Evolutionary conservation across 2,113 vertebrate species (phyloP).

Genomic region (Ictalurus punctatus): DNA sequence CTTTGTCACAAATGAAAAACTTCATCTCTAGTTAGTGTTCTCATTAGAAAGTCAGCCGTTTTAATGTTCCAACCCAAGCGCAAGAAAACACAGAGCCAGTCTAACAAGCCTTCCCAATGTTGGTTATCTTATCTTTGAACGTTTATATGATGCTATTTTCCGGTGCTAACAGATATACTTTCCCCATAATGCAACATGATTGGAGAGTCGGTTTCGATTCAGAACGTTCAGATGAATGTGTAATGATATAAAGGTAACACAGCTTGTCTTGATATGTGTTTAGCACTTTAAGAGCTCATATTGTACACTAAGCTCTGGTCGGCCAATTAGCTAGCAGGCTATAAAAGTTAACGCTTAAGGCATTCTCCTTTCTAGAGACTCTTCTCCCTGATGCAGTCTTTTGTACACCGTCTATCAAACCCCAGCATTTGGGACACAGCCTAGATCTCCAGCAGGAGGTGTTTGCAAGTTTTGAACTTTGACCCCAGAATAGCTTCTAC

Average conservation of each 20-base stretch:
- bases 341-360: not conserved
- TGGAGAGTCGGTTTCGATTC: not conserved
- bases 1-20: conserved; percentile 11
- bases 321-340: not conserved
- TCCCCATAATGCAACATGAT: not conserved
- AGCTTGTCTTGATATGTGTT: not conserved
- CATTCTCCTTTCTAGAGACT: not conserved
- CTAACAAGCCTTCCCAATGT: not conserved
- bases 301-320: not conserved
- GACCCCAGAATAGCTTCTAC: conserved; percentile 30
- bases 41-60: not conserved
- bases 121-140: too few relatives aligned
- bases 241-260: not conserved
- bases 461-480: conserved; percentile 40
- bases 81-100: not conserved
- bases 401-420: conserved; percentile 6
- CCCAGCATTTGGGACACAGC: conserved; percentile 3
- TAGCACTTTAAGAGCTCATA: not conserved
- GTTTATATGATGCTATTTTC: not conserved
- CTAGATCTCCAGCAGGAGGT: conserved; percentile 24
- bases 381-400: not conserved
- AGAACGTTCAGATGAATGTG: not conserved
- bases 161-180: not conserved
- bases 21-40: conserved; percentile 20
- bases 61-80: not conserved